Conservation (phyloP, 2,797 vertebrate species). For the Silurus aristotelis region DNA sequence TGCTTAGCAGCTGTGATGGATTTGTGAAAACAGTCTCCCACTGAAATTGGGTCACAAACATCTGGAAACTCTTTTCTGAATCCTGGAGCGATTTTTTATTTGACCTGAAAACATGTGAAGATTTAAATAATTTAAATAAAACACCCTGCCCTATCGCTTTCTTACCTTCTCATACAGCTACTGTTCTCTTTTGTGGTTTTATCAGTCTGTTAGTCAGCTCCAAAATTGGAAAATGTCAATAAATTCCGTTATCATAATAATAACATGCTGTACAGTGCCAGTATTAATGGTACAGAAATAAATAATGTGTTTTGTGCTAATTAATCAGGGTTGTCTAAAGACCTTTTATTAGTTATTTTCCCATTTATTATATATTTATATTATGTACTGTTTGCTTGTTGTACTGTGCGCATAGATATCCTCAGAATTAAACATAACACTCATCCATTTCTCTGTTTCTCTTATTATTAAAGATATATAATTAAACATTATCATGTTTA, state of each 20-base stretch:
- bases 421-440: not conserved
- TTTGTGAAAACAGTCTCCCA: constrained; percentile 66
- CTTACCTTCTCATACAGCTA: constrained; percentile 17
- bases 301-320: not conserved
- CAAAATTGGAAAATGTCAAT: not conserved
- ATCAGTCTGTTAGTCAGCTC: not conserved
- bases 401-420: not conserved
- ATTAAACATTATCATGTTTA: not conserved
- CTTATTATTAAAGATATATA: not conserved
- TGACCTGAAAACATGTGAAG: constrained; percentile 60
- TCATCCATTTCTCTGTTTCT: not conserved
- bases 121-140: constrained; percentile 48
- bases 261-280: not conserved
- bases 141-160: constrained; percentile 41
- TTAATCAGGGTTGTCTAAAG: not conserved
- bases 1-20: constrained; percentile 67
- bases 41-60: constrained; percentile 70
- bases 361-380: not conserved
- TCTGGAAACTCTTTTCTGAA: constrained; percentile 73
- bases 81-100: constrained; percentile 61
- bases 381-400: too few species aligned
- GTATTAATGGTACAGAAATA: not conserved
- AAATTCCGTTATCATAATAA: not conserved
- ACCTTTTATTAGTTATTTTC: not conserved
- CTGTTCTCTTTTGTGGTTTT: not conserved